A percentile compares a stretch with the other conserved stretches of the same genome.
phyloP scores from a whole-genome alignment of 2,888 invertebrate genomes.

The Leistus spinibarbis region DNA sequence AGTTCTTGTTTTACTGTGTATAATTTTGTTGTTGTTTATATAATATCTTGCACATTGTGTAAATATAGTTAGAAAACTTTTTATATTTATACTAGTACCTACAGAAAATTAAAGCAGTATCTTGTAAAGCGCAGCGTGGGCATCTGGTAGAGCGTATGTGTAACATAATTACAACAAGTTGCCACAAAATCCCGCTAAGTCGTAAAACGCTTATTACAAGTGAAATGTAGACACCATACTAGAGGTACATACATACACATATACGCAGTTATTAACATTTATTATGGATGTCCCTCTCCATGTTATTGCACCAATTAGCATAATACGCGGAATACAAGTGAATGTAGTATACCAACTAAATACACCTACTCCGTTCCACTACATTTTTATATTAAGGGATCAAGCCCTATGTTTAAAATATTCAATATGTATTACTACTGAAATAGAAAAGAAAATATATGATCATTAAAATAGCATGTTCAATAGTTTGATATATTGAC shows the following conservation, averaged over 20 bases:
- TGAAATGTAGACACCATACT: slow-evolving; percentile 12
- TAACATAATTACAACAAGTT: neutral
- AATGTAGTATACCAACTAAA: neutral
- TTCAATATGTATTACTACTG: too few species aligned
- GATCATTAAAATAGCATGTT: too few species aligned
- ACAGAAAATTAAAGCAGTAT: neutral
- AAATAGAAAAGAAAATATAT: too few species aligned
- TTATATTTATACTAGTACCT: neutral
- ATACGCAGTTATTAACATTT: slow-evolving; percentile 25
- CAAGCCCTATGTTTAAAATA: too few species aligned
- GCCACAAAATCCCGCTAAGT: slow-evolving; percentile 1
- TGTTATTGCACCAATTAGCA: slow-evolving; percentile 31
- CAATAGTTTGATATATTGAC: too few species aligned
- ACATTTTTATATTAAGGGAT: too few species aligned
- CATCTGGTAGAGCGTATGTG: neutral
- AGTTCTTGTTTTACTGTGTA: too few species aligned
- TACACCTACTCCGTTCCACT: neutral
- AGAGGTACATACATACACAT: slow-evolving; percentile 3
- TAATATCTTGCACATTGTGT: neutral
- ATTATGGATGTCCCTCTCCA: slow-evolving; percentile 31
- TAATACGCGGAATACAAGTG: slow-evolving; percentile 18
- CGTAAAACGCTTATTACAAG: slow-evolving; percentile 30
- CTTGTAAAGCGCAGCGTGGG: neutral
- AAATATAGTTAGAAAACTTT: neutral
- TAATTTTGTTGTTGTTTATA: too few species aligned